These are phyloP conservation scores for Andinoacara biseriatus DNA, from an alignment of 2,113 vertebrate genomes.

Conservation along the genomic window DNA sequence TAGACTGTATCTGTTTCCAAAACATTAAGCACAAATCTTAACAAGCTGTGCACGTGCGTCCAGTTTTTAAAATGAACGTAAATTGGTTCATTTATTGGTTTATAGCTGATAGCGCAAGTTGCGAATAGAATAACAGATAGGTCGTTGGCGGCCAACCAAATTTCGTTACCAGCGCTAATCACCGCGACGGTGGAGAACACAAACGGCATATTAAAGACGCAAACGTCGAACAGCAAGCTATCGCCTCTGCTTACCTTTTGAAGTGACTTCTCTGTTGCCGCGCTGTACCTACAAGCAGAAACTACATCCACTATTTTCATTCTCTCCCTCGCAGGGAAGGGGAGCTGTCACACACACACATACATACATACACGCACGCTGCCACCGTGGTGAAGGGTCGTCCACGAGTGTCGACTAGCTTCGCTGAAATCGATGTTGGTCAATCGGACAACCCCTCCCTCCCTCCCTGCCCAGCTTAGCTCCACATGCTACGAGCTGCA, in stretches of 20 bases:
- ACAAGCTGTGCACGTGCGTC: neutral
- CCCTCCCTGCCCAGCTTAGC: neutral
- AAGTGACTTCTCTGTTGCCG: slow-evolving; percentile 31
- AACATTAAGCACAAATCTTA: neutral
- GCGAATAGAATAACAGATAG: neutral
- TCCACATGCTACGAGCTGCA: slow-evolving; percentile 34
- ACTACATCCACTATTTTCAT: slow-evolving; percentile 60
- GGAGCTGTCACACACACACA: slow-evolving; percentile 5
- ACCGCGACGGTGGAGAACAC: neutral
- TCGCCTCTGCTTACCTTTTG: slow-evolving; percentile 58
- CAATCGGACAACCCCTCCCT: slow-evolving; percentile 7
- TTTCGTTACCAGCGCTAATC: neutral
- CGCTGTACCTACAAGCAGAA: slow-evolving; percentile 37
- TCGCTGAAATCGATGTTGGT: slow-evolving; percentile 28
- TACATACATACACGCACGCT: neutral
- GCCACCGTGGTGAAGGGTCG: neutral
- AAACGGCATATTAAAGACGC: neutral
- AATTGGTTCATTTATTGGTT: neutral
- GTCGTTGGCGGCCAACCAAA: neutral
- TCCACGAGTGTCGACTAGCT: neutral
- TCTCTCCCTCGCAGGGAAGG: slow-evolving; percentile 29
- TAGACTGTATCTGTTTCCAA: neutral
- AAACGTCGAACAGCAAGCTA: neutral
- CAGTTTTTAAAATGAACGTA: neutral
- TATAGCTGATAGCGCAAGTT: slow-evolving; percentile 1